Conservation (phyloP, 2,113 vertebrate species). For the Plecturocebus donacophilus region DNA sequence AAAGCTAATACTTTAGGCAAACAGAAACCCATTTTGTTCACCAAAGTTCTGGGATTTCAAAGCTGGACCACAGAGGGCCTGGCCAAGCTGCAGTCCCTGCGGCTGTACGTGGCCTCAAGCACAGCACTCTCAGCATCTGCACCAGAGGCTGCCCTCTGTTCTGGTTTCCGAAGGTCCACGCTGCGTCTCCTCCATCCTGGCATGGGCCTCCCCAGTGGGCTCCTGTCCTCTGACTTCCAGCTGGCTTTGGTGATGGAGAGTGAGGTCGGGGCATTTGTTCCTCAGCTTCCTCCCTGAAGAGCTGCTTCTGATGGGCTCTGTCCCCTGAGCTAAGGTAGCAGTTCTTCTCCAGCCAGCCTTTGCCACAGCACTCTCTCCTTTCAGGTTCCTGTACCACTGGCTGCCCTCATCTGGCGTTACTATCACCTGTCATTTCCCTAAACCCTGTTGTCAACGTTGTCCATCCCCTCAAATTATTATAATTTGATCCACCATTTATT, state of each 20-base stretch:
- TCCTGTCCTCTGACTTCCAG: not conserved
- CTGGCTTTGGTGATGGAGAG: not conserved
- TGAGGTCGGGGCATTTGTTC: not conserved
- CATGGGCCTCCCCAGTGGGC: not conserved
- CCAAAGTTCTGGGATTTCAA: not conserved
- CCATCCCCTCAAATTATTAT: not conserved
- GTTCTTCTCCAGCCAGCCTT: not conserved
- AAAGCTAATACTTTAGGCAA: not conserved
- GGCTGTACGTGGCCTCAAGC: too few species aligned
- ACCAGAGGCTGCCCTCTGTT: not conserved
- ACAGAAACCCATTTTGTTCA: not conserved
- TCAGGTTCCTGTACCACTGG: not conserved
- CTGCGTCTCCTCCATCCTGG: not conserved
- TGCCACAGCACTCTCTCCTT: not conserved
- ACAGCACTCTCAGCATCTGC: not conserved
- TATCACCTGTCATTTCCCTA: not conserved
- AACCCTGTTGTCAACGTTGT: not conserved
- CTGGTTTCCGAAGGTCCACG: too few species aligned
- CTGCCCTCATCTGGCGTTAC: not conserved
- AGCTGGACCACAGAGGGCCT: not conserved
- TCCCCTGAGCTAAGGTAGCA: not conserved
- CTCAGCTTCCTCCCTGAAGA: not conserved
- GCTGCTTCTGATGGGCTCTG: not conserved
- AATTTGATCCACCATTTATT: not conserved
- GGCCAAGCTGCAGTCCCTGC: rapidly evolving